Conservation (phyloP, 64 coral and sea anemone genomes). For the Orbicella faveolata region DNA sequence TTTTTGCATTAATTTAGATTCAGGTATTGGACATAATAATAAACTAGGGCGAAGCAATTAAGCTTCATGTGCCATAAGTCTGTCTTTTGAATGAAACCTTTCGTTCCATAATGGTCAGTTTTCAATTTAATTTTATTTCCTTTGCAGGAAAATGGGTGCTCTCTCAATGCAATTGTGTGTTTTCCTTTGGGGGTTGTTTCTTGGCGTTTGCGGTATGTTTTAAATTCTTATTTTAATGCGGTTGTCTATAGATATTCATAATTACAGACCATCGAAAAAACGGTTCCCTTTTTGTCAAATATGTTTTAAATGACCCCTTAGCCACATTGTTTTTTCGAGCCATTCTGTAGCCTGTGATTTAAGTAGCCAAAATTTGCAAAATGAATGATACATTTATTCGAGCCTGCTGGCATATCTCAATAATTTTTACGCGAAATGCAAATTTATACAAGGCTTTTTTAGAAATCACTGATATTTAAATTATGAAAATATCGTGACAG, state of each 20-base stretch:
- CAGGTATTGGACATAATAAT: background rate
- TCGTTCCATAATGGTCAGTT: background rate
- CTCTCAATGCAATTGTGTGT: background rate
- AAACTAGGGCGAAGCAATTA: background rate
- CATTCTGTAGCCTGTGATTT: too few relatives aligned
- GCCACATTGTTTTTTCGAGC: too few relatives aligned
- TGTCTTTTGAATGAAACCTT: background rate
- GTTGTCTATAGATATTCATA: background rate
- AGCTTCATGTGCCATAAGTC: background rate
- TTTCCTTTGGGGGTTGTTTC: background rate
- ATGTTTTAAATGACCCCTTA: background rate
- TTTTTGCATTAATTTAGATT: slow-evolving; percentile 6
- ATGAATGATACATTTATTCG: background rate
- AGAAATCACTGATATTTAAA: slow-evolving; percentile 6
- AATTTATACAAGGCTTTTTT: slow-evolving; percentile 6
- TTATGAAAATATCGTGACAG: slow-evolving; percentile 12
- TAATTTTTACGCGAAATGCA: background rate
- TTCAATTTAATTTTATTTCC: background rate
- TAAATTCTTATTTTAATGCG: slow-evolving; percentile 1
- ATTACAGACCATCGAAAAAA: background rate
- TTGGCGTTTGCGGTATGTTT: slow-evolving; percentile 26
- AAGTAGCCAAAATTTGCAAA: background rate
- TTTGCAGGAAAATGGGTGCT: slow-evolving; percentile 12
- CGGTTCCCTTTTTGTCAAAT: background rate
- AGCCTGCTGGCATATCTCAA: background rate